phyloP scores from a whole-genome alignment of 2,888 invertebrate species.

The Hipparchia semele region DNA sequence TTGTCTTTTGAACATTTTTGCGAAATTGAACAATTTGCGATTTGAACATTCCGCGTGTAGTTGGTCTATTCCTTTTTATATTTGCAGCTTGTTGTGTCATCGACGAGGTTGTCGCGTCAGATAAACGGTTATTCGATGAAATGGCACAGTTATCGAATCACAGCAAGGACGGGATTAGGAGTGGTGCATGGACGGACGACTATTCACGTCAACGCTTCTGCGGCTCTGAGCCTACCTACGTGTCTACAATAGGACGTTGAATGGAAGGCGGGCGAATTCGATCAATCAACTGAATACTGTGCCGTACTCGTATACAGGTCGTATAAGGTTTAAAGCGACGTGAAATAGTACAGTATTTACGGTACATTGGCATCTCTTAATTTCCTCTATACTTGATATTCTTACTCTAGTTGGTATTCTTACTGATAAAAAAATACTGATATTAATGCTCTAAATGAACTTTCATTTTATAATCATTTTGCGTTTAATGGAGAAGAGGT shows the following conservation, averaged over 20 bases:
- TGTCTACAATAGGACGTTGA: constrained; percentile 64
- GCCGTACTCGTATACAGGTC: constrained; percentile 18
- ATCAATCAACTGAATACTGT: constrained; percentile 58
- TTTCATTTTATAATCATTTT: too few relatives aligned
- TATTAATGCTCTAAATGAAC: too few relatives aligned
- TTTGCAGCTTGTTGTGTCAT: background rate
- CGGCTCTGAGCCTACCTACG: constrained; percentile 53
- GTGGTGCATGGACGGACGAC: constrained; percentile 48
- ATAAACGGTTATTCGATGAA: constrained; percentile 42
- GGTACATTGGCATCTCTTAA: constrained; percentile 1
- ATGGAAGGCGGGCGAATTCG: constrained; percentile 58
- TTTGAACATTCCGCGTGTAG: too few relatives aligned
- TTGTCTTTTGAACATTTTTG: too few relatives aligned
- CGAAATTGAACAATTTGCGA: too few relatives aligned
- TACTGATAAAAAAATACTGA: too few relatives aligned
- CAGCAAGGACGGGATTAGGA: constrained; percentile 46
- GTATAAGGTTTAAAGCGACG: constrained; percentile 22
- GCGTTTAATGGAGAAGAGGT: too few relatives aligned
- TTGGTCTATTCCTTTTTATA: background rate
- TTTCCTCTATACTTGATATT: background rate
- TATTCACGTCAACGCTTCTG: constrained; percentile 64
- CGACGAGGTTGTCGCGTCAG: background rate
- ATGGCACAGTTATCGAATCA: constrained; percentile 63
- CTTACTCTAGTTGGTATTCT: too few relatives aligned
- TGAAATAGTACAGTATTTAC: constrained; percentile 12